Evolutionary conservation across 2,113 vertebrate genomes (phyloP).

Genomic region (Anser brachyrhynchus): DNA sequence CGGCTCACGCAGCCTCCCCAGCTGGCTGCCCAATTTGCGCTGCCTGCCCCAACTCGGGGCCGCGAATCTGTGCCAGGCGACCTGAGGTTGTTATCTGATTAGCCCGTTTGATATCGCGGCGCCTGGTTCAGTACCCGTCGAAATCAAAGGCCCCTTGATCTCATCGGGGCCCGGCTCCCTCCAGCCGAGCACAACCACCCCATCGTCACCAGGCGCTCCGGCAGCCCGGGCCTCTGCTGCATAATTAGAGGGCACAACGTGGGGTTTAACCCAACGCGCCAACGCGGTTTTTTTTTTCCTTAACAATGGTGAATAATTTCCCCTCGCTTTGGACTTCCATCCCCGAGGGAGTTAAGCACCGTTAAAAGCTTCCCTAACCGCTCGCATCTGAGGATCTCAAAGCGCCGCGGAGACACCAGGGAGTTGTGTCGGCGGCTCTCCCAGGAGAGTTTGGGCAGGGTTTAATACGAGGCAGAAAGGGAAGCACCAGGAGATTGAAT

Average conservation of each 20-base stretch:
- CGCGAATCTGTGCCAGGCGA: not conserved
- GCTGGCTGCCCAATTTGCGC: constrained; percentile 45
- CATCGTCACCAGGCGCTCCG: not conserved
- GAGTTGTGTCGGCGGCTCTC: constrained; percentile 23
- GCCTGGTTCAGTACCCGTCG: constrained; percentile 47
- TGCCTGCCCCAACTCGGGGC: not conserved
- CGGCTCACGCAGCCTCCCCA: not conserved
- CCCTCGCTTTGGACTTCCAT: constrained; percentile 47
- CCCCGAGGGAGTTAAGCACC: constrained; percentile 35
- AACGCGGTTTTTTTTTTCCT: constrained; percentile 27
- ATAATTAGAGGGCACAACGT: constrained; percentile 55
- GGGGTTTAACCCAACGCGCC: constrained; percentile 50
- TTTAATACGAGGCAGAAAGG: constrained; percentile 22
- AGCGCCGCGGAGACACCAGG: constrained; percentile 2
- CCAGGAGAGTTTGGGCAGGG: not conserved
- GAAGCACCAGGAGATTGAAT: constrained; percentile 5
- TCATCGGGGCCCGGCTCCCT: constrained; percentile 38
- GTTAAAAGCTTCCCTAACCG: constrained; percentile 47
- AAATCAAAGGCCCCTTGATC: constrained; percentile 67
- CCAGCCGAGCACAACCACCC: constrained; percentile 48
- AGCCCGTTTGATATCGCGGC: constrained; percentile 43
- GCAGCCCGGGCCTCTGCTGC: constrained; percentile 35
- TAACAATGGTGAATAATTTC: constrained; percentile 52
- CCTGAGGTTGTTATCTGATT: constrained; percentile 60
- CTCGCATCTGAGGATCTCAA: constrained; percentile 33